phyloP scores from a whole-genome alignment of 2,113 vertebrate species.

The Channa maculata region DNA sequence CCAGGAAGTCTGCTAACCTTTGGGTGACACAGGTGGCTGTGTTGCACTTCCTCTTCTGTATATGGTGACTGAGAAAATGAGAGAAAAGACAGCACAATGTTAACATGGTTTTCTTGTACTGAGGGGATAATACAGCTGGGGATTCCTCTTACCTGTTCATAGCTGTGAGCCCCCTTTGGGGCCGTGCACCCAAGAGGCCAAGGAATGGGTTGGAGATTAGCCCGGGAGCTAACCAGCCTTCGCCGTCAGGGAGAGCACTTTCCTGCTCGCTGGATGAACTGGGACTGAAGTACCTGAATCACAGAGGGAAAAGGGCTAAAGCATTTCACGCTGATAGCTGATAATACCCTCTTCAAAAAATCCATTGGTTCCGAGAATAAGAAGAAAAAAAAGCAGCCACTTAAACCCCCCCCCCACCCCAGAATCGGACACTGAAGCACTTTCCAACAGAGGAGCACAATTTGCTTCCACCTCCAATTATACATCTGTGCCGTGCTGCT shows the following conservation, averaged over 20 bases:
- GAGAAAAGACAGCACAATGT: not conserved
- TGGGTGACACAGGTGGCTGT: slow-evolving; percentile 91
- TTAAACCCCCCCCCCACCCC: slow-evolving; percentile 15
- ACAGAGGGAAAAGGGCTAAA: slow-evolving; percentile 46
- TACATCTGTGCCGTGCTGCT: slow-evolving; percentile 14
- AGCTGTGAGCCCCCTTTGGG: slow-evolving; percentile 67
- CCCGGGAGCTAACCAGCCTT: slow-evolving; percentile 76
- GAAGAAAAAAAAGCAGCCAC: slow-evolving; percentile 65
- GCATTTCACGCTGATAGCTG: slow-evolving; percentile 35
- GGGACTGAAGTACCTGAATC: slow-evolving; percentile 79
- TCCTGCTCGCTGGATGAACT: slow-evolving; percentile 73
- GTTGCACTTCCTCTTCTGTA: slow-evolving; percentile 90
- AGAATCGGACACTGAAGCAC: slow-evolving; percentile 17
- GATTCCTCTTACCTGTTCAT: slow-evolving; percentile 78
- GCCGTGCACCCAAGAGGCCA: slow-evolving; percentile 66
- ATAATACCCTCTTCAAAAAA: slow-evolving; percentile 58
- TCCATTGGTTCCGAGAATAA: slow-evolving; percentile 20
- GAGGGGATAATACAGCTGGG: not conserved
- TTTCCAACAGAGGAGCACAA: slow-evolving; percentile 13
- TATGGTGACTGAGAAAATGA: slow-evolving; percentile 76
- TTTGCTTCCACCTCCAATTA: slow-evolving; percentile 36
- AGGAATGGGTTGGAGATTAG: slow-evolving; percentile 78
- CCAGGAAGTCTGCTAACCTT: slow-evolving; percentile 89
- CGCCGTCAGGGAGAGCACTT: slow-evolving; percentile 68
- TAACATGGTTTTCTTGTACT: too few species aligned